Evolutionary conservation across 1,140 invertebrate genomes (phyloP).

Genomic region (Magallana ariakensis): DNA sequence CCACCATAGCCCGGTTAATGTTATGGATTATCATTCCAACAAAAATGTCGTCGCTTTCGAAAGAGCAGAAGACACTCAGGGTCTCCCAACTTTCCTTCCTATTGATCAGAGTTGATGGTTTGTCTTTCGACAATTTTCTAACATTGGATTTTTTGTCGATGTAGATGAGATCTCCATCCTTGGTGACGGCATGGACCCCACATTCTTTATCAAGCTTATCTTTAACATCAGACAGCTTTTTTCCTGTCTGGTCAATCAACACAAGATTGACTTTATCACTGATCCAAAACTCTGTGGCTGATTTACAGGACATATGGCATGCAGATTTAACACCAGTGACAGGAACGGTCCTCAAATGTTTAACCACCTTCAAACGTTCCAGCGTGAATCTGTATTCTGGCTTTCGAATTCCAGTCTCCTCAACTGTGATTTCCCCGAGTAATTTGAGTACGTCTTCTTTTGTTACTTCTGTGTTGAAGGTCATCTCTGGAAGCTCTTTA

Average conservation of each 20-base stretch:
- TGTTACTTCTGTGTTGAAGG: not conserved
- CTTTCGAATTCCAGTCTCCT: not conserved
- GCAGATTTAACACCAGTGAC: not conserved
- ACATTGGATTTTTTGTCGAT: not conserved
- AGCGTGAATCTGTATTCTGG: not conserved
- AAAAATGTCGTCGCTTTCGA: not conserved
- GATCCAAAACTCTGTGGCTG: not conserved
- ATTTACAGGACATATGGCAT: not conserved
- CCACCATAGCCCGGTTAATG: not conserved
- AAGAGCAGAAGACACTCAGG: not conserved
- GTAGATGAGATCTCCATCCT: conserved; percentile 6
- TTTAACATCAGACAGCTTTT: not conserved
- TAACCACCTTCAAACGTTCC: not conserved
- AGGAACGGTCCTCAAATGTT: not conserved
- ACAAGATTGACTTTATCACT: not conserved
- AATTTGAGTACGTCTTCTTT: conserved; percentile 3
- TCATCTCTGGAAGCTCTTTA: not conserved
- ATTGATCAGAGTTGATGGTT: not conserved
- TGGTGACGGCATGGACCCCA: not conserved
- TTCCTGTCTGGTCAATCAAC: not conserved
- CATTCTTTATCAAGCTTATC: conserved; percentile 1
- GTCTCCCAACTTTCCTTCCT: not conserved
- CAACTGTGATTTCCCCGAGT: not conserved
- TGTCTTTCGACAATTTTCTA: not conserved
- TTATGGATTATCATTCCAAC: conserved; percentile 5